A percentile compares a stretch with the other conserved stretches of the same genome.
Conservation (phyloP, 2,888 invertebrate species). For the Apodemia zela region DNA sequence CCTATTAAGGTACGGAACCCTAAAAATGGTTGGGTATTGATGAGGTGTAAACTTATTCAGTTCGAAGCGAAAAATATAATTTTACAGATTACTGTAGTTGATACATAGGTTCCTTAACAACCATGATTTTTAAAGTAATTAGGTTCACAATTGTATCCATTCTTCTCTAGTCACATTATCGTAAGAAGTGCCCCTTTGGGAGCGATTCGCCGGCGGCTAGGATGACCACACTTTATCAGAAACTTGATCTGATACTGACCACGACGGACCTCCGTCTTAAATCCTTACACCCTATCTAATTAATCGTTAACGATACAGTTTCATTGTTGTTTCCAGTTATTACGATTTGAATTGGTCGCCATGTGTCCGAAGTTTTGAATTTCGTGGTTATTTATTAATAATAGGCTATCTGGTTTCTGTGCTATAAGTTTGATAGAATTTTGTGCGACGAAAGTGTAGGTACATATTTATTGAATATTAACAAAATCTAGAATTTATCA, state of each 20-base stretch:
- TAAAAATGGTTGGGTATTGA: too few relatives aligned
- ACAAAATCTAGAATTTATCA: constrained; percentile 37
- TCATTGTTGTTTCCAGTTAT: constrained; percentile 70
- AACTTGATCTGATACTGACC: constrained; percentile 61
- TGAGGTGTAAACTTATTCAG: too few relatives aligned
- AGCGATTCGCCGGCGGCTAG: constrained; percentile 53
- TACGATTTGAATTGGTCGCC: constrained; percentile 64
- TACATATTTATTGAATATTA: too few relatives aligned
- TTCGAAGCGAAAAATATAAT: too few relatives aligned
- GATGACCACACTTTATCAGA: constrained; percentile 69
- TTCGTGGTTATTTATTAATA: constrained; percentile 36
- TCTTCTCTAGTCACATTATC: constrained; percentile 37
- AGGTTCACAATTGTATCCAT: neutral
- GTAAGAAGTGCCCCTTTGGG: constrained; percentile 60
- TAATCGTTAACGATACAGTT: constrained; percentile 68
- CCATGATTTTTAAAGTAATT: constrained; percentile 1
- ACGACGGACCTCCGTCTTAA: constrained; percentile 27
- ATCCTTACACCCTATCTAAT: constrained; percentile 58
- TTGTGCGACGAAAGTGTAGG: too few relatives aligned
- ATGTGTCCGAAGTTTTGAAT: constrained; percentile 53
- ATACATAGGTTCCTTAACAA: neutral
- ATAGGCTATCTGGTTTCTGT: constrained; percentile 27
- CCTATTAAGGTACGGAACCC: too few relatives aligned
- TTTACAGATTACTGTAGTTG: too few relatives aligned
- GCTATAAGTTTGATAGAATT: constrained; percentile 26